Conservation (phyloP, 1,140 invertebrate genomes). For the Camponotus vicinus region DNA sequence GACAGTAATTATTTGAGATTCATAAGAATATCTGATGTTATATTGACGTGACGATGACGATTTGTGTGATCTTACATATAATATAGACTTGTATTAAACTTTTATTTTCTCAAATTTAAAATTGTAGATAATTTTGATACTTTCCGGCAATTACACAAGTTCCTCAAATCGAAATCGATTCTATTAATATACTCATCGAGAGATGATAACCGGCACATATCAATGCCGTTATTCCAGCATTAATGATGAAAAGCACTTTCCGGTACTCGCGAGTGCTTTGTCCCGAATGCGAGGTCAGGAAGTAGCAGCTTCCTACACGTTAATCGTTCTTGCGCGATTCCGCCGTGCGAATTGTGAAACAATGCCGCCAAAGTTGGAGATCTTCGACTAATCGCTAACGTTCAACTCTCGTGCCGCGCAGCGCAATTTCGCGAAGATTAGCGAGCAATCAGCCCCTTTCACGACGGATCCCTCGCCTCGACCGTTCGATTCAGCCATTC, state of each 20-base stretch:
- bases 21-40: too few species aligned
- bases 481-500: slow-evolving; percentile 69
- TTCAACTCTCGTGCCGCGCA: slow-evolving; percentile 62
- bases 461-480: slow-evolving; percentile 64
- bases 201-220: slow-evolving; percentile 13
- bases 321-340: slow-evolving; percentile 64
- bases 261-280: slow-evolving; percentile 53
- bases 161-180: not conserved
- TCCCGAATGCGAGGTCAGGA: slow-evolving; percentile 52
- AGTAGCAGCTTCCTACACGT: slow-evolving; percentile 62
- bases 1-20: too few species aligned
- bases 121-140: not conserved
- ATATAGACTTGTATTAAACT: not conserved
- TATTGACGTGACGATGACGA: too few species aligned
- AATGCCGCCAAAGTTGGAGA: slow-evolving; percentile 71
- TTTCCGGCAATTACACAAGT: not conserved
- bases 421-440: slow-evolving; percentile 75
- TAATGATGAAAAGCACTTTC: slow-evolving; percentile 67
- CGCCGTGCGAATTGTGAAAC: slow-evolving; percentile 68
- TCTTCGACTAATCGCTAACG: slow-evolving; percentile 72
- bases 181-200: slow-evolving; percentile 26
- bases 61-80: too few species aligned
- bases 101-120: slow-evolving; percentile 2
- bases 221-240: slow-evolving; percentile 31
- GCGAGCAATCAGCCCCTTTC: slow-evolving; percentile 75